Base-by-base conservation (phyloP, 2,113 vertebrate species). In the Sylvilagus bachmani region DNA sequence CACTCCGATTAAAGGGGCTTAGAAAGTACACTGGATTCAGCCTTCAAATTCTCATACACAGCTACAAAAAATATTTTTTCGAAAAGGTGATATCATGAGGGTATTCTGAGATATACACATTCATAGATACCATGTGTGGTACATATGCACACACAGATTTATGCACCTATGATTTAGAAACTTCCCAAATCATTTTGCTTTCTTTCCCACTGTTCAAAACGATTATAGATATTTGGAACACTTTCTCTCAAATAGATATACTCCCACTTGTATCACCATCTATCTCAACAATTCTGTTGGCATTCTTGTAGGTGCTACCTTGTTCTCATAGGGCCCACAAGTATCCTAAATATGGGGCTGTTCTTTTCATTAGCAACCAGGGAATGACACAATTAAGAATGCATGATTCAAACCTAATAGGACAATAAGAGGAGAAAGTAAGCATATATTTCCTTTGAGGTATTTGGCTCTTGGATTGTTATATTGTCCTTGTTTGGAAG, bases 401-500 rank as follows among this genome's bases (percentile, higher is more conserved):
- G 51, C 21, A n/a, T 89, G 58, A 61, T 51, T 6, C 58, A 67
- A 77, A 71, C n/a, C 12, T 36, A 97, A 70, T 2, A 69, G 93
- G 88, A 84, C 97, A 97, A 93, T 84, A 91, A 82, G 77, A 93
- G 82, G 95, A 95, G 12, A 95, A 83, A 97, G 79, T 86, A 97
- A 96, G 89, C 75, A 94, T 95, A 94, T 97, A 97, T 95, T 98
- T 97, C 93, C 91, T 95, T 90, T 1, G 0, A 75, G 95, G 58
- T 92, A 93, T 88, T 95, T 92, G 91, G 92, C 96, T 95, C 90
- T 80, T 80, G 71, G 80, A 38, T 66, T 98, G 90, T 97, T 95
- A 96, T 16, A 77, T 19, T 92, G 51, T 53, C 49, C 84, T 96
- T 97, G 67, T 97, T 98, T 97, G 88, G 92, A 98, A 98, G 85